Evolutionary conservation across 37 sponge, comb jelly and placozoan species (phyloP).

Genomic region (Lycopodina hypogea): DNA sequence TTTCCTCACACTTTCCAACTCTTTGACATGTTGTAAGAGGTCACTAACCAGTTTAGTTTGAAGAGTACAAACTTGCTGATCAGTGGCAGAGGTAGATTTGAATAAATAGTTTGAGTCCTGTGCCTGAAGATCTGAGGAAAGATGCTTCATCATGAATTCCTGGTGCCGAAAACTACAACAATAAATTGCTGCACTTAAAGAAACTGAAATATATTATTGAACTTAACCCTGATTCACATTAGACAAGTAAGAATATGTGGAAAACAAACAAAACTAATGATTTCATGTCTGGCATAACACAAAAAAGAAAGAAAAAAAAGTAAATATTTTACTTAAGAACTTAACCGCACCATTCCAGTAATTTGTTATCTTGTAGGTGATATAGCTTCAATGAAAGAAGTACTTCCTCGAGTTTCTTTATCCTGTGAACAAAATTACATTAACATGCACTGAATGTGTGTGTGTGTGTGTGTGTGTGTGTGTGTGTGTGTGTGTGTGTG

Average conservation of each 20-base stretch:
- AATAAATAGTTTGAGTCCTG: not conserved
- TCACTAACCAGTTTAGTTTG: constrained; percentile 7
- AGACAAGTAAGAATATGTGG: no score
- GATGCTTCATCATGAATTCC: not conserved
- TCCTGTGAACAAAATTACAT: constrained; percentile 5
- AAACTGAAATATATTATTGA: not conserved
- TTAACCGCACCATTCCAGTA: constrained; percentile 33
- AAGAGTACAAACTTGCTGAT: not conserved
- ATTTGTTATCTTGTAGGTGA: constrained; percentile 9
- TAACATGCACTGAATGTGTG: no score
- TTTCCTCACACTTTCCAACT: not conserved
- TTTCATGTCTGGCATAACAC: not conserved
- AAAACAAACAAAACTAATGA: no score
- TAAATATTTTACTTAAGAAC: no score
- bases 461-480: no score
- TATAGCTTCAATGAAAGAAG: not conserved
- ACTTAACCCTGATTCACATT: not conserved
- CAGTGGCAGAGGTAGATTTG: not conserved
- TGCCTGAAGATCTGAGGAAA: not conserved
- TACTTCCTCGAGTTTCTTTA: constrained; percentile 13
- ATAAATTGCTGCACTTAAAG: not conserved
- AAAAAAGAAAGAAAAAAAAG: no score
- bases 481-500: no score
- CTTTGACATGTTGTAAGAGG: not conserved
- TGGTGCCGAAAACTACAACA: constrained; percentile 12